Evolutionary conservation across 2,888 invertebrate species (phyloP).

Genomic region (Melangyna quadrimaculata): DNA sequence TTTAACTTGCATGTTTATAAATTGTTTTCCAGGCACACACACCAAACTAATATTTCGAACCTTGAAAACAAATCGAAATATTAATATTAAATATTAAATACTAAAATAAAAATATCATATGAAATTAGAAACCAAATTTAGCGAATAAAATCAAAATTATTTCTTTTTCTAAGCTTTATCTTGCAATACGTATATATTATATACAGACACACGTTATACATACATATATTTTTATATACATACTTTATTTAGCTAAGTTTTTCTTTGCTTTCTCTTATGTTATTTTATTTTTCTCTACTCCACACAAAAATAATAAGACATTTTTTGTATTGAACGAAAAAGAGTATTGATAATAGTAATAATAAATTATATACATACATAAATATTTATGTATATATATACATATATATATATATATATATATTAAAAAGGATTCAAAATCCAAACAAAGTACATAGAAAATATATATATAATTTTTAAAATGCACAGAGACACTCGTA

Average conservation of each 20-base stretch:
- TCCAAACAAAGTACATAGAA: constrained; percentile 44
- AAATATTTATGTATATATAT: not conserved
- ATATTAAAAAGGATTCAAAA: constrained; percentile 38
- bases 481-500: constrained; percentile 61
- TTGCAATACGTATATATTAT: constrained; percentile 54
- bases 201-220: constrained; percentile 21
- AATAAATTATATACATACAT: constrained; percentile 46
- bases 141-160: constrained; percentile 33
- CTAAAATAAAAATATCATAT: not conserved
- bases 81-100: constrained; percentile 7
- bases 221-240: constrained; percentile 32
- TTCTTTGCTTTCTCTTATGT: constrained; percentile 52
- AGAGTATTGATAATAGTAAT: constrained; percentile 70
- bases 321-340: constrained; percentile 41
- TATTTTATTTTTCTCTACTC: constrained; percentile 28
- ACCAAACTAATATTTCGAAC: not conserved
- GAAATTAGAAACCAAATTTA: not conserved
- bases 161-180: constrained; percentile 50
- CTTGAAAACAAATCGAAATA: not conserved
- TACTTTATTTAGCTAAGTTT: constrained; percentile 45
- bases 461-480: constrained; percentile 36
- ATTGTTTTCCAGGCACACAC: not conserved
- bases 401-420: not conserved
- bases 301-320: constrained; percentile 51
- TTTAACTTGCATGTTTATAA: not conserved